Conservation (phyloP, 2,113 vertebrate species). For the Galeopterus variegatus region DNA sequence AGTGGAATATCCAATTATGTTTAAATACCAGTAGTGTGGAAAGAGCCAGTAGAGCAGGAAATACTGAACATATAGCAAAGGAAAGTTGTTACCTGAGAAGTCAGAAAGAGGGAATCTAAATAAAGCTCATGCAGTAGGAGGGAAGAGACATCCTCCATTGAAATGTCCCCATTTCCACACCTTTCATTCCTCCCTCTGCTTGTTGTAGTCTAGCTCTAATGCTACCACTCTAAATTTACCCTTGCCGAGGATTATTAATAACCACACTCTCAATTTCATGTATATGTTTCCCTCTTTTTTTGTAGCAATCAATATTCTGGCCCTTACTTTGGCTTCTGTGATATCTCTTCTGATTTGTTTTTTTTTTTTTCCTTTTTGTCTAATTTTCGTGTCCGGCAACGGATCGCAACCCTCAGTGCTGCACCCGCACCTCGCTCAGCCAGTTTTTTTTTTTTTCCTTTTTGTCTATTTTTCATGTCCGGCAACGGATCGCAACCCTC, state of each 20-base stretch:
- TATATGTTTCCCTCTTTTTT: neutral
- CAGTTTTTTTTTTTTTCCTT: too few species aligned
- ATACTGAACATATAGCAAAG: neutral
- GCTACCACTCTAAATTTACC: neutral
- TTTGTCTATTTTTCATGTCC: too few species aligned
- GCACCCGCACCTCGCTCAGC: too few species aligned
- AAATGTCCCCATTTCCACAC: neutral
- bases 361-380: too few species aligned
- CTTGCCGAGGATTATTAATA: neutral
- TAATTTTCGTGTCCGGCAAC: too few species aligned
- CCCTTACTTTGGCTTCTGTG: neutral
- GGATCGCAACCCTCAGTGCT: too few species aligned
- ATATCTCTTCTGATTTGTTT: neutral
- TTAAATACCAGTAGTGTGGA: neutral
- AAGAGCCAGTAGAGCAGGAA: neutral
- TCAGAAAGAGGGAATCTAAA: neutral
- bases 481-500: too few species aligned
- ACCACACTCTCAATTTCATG: neutral
- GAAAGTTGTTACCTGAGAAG: neutral
- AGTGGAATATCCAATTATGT: neutral
- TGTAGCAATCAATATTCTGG: neutral
- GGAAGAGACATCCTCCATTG: neutral
- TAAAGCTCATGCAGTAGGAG: neutral
- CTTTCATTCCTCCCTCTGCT: neutral
- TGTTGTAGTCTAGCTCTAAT: neutral